Base-by-base conservation (phyloP, 1,140 invertebrate genomes). In the Brachionus plicatilis region DNA sequence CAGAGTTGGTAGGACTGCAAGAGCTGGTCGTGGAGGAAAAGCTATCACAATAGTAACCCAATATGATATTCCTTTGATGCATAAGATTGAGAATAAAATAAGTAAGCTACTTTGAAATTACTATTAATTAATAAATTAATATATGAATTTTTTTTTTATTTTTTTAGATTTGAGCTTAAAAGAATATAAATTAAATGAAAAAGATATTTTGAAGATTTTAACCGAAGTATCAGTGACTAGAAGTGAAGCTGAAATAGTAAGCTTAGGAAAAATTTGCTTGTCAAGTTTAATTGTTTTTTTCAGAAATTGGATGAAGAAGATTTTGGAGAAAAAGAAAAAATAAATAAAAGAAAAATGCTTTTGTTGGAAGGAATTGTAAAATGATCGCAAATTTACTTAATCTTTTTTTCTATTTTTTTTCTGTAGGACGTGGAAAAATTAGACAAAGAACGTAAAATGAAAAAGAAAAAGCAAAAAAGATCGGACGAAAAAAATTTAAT, bases 11-110 rank as follows among this genome's bases (percentile, higher is more conserved):
- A 85, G 90, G 33, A 90, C 90, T 47, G 90, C 90, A 70, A 85
- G 90, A 86, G 88, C 90, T 86, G 87, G 88, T 85, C 84, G 88
- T 24, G 85, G 86, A 85, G 91, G 90, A 17, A 88, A 86, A 65
- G 93, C 97, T 0, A 92, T 99, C 66, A 95, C 95, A 27, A 91
- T 99, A 53, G 93, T 99, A 76, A 95, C 95, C 1, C 96, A 96
- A 20, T 92, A 94, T 88, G 96, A 99, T 88, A 92, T 99, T 12
- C 92, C 94, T 87, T 90, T 95, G 33, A 90, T 99, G 3, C 92
- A 95, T 45, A 92, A 93, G 53, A 95, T 99, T 83, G 97, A 99
- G 91, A 90, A 93, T 14, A 90, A 91, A 78, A 95, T 97, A 86
- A 93, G 94, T 86, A 87, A 86, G 33, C 6, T 37, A 37, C 5